Evolutionary conservation across 2,888 invertebrate genomes (phyloP).

Genomic region (Ryuthela nishihirai): DNA sequence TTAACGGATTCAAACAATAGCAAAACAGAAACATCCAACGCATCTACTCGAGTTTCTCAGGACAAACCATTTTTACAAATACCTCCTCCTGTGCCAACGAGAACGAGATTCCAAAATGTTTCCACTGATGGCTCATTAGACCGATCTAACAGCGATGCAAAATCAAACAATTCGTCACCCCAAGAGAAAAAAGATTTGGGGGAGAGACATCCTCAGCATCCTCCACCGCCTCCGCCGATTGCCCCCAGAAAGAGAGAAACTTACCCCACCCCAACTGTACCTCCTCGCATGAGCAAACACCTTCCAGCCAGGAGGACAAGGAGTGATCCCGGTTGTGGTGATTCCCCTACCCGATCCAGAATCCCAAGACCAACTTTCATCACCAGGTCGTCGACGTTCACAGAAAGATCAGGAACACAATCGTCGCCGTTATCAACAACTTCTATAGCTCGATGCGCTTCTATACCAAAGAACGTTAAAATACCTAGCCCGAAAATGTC

Average conservation of each 20-base stretch:
- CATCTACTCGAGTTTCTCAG: too few relatives aligned
- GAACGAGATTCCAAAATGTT: constrained; percentile 3
- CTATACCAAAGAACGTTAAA: too few relatives aligned
- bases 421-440: neutral
- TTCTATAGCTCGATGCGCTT: too few relatives aligned
- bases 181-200: too few relatives aligned
- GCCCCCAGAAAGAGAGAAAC: constrained; percentile 12
- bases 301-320: constrained; percentile 23
- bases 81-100: constrained; percentile 1
- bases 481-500: constrained; percentile 1
- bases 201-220: too few relatives aligned
- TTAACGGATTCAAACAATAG: too few relatives aligned
- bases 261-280: constrained; percentile 21
- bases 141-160: too few relatives aligned
- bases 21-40: too few relatives aligned
- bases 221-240: neutral
- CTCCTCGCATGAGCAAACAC: constrained; percentile 29
- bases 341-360: constrained; percentile 12
- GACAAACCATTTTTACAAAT: too few relatives aligned
- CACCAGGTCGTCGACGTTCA: neutral
- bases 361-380: constrained; percentile 25
- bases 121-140: too few relatives aligned
- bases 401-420: neutral
- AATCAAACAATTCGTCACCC: constrained; percentile 6
- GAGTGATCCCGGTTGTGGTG: constrained; percentile 21